Percentiles rank a stretch among this genome's conserved stretches.
Evolutionary conservation across 1,140 invertebrate species (phyloP).

Genomic region (Streblospio benedicti): DNA sequence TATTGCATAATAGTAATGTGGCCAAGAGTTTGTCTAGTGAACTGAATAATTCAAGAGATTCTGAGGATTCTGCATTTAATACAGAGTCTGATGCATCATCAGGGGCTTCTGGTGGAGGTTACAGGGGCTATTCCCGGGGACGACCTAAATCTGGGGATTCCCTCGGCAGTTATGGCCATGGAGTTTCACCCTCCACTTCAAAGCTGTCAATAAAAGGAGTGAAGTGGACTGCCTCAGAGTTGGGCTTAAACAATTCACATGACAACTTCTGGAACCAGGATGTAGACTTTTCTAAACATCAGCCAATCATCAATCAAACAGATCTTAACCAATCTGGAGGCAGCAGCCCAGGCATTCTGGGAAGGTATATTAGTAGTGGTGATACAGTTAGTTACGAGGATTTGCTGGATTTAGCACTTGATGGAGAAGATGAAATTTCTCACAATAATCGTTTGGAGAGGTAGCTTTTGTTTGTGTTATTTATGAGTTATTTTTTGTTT

Average conservation of each 20-base stretch:
- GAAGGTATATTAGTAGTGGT: conserved; percentile 36
- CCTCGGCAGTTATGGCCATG: background rate
- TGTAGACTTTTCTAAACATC: conserved; percentile 26
- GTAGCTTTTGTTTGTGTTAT: too few species aligned
- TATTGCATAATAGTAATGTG: background rate
- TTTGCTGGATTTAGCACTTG: conserved; percentile 77
- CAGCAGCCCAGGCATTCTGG: conserved; percentile 6
- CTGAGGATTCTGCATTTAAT: background rate
- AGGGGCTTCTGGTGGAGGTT: background rate
- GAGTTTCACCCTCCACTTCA: background rate
- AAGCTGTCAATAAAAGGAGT: conserved; percentile 2
- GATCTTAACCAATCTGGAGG: conserved; percentile 10
- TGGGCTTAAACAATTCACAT: conserved; percentile 35
- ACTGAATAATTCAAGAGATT: background rate
- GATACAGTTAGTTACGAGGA: conserved; percentile 83
- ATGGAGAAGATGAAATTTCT: too few species aligned
- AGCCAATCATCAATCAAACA: conserved; percentile 19
- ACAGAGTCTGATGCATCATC: background rate
- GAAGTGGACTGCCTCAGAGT: conserved; percentile 31
- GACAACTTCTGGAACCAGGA: conserved; percentile 38
- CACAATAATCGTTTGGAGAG: too few species aligned
- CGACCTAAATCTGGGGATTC: background rate
- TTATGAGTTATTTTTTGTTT: too few species aligned
- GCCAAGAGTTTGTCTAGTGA: too few species aligned
- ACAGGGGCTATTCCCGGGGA: too few species aligned